Base-by-base conservation (phyloP, 2,797 vertebrate genomes). In the Cyprinella venusta region DNA sequence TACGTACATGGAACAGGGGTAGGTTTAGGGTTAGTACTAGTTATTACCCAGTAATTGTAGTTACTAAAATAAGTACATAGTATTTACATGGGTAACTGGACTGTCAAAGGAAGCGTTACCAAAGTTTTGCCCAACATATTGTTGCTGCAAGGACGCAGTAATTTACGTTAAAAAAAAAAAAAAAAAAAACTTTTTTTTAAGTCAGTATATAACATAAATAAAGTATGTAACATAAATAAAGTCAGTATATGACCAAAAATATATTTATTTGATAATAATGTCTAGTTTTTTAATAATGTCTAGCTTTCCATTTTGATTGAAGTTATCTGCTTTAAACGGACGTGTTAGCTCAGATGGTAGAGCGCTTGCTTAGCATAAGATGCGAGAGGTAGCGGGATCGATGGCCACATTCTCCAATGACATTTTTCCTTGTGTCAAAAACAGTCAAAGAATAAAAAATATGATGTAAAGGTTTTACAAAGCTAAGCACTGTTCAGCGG, bases 351-450 rank as follows among this genome's bases (percentile, higher is more conserved):
- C 59, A 15, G 2, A 61, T 61, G 56, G 56, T 26, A 61, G n/a
- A 61, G 56, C 56, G 10, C 56, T 54, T 3, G 30, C 30, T 33
- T 33, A 33, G 30, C 30, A 33, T 33, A 33, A 4, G 16, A 7
- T 6, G 76, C 63, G 76, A 84, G 85, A 83, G 82, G 85, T 86
- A 86, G 81, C 70, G 52, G 77, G 81, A 80, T 83, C 85, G 48
- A 86, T 86, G 82, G 65, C 74, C 69, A 50, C 83, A 84, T 84
- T 79, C 83, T 78, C 86, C 76, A 77, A n/a, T 2, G 0, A 16
- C 13, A 0, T 45, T 54, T 30, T 30, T 8, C 13, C 12, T 63
- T 1, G 13, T 2, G 24, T 30, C 5, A 13, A 61, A 56, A 26
- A 59, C 10, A n/a, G 4, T 59, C 4, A 59, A 24, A 48, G 19